Conservation (phyloP, 1,140 invertebrate genomes). For the Akabosia matsudoensis region DNA sequence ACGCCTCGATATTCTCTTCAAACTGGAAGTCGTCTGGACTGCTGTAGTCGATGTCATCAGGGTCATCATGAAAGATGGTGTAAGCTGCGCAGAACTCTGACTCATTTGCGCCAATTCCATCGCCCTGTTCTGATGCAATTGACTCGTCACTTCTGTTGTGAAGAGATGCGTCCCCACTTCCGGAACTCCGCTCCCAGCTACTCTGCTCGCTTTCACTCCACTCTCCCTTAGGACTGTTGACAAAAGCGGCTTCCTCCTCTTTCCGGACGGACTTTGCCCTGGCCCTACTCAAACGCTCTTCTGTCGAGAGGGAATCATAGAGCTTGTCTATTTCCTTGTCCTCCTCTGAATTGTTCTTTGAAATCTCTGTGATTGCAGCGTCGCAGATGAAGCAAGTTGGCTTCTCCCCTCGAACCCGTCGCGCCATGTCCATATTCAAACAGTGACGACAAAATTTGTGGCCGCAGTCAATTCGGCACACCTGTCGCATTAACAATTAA, state of each 20-base stretch:
- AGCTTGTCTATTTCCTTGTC: conserved; percentile 7
- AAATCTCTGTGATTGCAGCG: background rate
- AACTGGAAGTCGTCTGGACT: background rate
- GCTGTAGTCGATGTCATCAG: background rate
- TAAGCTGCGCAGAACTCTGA: background rate
- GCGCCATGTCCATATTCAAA: background rate
- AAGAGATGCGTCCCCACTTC: background rate
- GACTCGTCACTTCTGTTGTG: background rate
- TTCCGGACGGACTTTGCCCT: background rate
- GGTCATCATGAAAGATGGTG: conserved; percentile 5
- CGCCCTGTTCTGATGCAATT: background rate
- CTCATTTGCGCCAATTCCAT: background rate
- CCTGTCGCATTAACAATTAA: background rate
- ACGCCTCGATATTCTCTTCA: background rate
- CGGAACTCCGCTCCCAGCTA: background rate
- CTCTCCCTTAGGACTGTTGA: background rate
- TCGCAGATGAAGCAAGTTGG: background rate
- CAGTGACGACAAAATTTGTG: conserved; percentile 1
- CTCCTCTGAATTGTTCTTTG: background rate
- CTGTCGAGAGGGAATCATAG: background rate
- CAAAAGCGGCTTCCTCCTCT: background rate
- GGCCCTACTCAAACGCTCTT: background rate
- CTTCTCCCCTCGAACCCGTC: background rate
- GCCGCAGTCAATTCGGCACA: background rate
- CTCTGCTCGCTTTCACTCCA: background rate